phyloP scores from a whole-genome alignment of 2,797 vertebrate genomes.

The Gymnothorax reevesii region DNA sequence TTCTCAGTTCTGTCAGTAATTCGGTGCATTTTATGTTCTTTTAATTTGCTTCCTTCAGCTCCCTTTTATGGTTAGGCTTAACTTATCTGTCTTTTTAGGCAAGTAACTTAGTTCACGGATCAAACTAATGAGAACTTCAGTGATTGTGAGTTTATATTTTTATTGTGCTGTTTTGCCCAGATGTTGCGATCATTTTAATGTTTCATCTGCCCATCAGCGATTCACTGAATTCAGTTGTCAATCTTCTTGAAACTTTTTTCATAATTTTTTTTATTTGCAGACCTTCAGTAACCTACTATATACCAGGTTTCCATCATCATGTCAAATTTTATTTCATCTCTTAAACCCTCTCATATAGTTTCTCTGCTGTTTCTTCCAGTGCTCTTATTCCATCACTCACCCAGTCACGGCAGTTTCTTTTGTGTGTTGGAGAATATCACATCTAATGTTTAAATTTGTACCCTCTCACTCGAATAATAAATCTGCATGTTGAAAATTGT shows the following conservation, averaged over 20 bases:
- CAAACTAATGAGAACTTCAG: not conserved
- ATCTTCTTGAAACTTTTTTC: not conserved
- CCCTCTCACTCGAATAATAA: not conserved
- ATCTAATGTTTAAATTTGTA: not conserved
- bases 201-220: not conserved
- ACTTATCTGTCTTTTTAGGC: not conserved
- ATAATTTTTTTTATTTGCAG: not conserved
- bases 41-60: not conserved
- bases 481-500: not conserved
- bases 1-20: not conserved
- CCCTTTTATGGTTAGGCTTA: not conserved
- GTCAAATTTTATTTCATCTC: not conserved
- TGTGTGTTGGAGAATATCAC: not conserved
- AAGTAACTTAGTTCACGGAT: not conserved
- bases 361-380: not conserved
- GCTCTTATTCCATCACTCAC: not conserved
- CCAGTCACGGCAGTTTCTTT: not conserved
- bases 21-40: not conserved
- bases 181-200: not conserved
- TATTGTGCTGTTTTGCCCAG: not conserved
- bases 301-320: not conserved
- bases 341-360: not conserved
- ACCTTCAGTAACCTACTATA: not conserved
- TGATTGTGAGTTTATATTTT: not conserved
- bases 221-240: not conserved